Evolutionary conservation across 2,888 invertebrate species (phyloP).

Genomic region (Hybos culiciformis): DNA sequence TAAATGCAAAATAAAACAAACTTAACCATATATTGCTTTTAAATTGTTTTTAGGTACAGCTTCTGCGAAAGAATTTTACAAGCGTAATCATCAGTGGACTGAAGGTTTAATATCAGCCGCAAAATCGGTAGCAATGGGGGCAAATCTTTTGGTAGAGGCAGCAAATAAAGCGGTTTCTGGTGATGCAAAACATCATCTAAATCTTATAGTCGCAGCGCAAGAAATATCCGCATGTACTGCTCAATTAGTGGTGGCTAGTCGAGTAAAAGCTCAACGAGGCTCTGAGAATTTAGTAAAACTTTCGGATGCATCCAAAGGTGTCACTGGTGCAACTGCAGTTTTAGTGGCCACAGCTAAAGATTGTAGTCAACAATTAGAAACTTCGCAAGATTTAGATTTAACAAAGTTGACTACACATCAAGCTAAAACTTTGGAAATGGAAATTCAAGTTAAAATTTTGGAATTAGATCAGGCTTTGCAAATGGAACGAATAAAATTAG

Average conservation of each 20-base stretch:
- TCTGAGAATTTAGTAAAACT: slow-evolving; percentile 68
- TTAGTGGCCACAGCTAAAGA: slow-evolving; percentile 91
- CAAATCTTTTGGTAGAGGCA: slow-evolving; percentile 78
- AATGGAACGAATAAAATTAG: slow-evolving; percentile 70
- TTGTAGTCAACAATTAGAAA: slow-evolving; percentile 73
- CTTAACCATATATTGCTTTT: background rate
- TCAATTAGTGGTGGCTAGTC: slow-evolving; percentile 91
- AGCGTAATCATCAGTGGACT: slow-evolving; percentile 97
- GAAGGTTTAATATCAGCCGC: slow-evolving; percentile 97
- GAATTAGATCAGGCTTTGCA: slow-evolving; percentile 85
- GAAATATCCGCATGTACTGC: slow-evolving; percentile 93
- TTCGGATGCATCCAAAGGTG: slow-evolving; percentile 72
- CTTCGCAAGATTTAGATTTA: slow-evolving; percentile 83
- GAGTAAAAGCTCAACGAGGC: slow-evolving; percentile 83
- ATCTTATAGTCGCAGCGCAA: slow-evolving; percentile 88
- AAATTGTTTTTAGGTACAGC: slow-evolving; percentile 47
- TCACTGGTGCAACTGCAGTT: slow-evolving; percentile 79
- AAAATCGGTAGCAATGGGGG: slow-evolving; percentile 92
- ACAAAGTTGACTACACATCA: slow-evolving; percentile 81
- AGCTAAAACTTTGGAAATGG: slow-evolving; percentile 93
- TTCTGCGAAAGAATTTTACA: slow-evolving; percentile 89
- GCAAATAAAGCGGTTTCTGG: slow-evolving; percentile 84
- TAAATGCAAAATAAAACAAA: background rate
- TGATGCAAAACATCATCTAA: slow-evolving; percentile 59
- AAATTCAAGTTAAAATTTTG: slow-evolving; percentile 86